Base-by-base conservation (phyloP, 2,113 vertebrate genomes). In the Hippoglossus stenolepis region DNA sequence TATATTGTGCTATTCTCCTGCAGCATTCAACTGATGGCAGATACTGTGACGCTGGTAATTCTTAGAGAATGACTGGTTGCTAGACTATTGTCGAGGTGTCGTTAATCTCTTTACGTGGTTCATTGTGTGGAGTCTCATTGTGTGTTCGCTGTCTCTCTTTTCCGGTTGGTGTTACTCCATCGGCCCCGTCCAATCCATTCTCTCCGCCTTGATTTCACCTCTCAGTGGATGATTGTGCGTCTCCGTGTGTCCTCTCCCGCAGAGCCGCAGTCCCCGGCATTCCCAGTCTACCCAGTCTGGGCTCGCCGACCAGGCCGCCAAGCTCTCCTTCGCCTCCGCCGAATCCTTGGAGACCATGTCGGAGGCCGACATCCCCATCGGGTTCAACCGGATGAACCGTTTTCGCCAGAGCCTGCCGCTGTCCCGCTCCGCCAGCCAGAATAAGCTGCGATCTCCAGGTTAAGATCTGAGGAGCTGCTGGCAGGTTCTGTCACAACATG, bases 311-410 rank as follows among this genome's bases (percentile, higher is more conserved):
- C 98, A 99, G 94, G 96, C 96, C 3, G 95, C 96, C 91, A 99
- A 99, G 89, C 95, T 99, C 75, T 99, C 98, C 31, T 99, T 97
- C 5, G 98, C 98, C 83, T 99, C 98, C 0, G 97, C 98, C 0
- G 98, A 99, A 78, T 97, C 97, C 83, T 88, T 99, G 95, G 98
- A 99, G 93, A 98, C 97, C 90, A 99, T 99, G 98, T 99, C 98
- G 0, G 97, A 99, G 88, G 97, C 98, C 0, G 97, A 99, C 94
- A 94, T 99, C 73, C 98, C 98, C n/a, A 76, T 98, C 62, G 97
- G 97, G 0, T 99, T 99, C 90, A 99, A 95, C 93, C 97, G 98
- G 88, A 98, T 98, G 96, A 99, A 99, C 90, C 97, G 98, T 15
- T 97, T 99, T 87, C 95, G 98, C 35, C 98, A 99, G 95, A 99